These are phyloP conservation scores for Scaeva pyrastri DNA, from an alignment of 2,888 invertebrate genomes.

Conservation along the genomic window DNA sequence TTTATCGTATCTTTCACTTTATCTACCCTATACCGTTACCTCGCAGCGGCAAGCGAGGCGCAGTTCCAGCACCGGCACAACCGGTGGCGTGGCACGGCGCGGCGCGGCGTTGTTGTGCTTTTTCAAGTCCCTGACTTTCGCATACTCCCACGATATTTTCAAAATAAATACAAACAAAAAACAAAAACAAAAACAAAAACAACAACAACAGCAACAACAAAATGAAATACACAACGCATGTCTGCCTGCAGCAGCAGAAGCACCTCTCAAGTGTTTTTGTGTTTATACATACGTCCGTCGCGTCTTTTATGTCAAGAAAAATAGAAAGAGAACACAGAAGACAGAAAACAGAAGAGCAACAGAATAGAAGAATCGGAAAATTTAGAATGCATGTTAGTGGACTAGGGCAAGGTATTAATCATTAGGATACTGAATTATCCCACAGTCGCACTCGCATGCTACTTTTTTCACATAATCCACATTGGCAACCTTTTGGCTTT, in stretches of 20 bases:
- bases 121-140: background rate
- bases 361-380: background rate
- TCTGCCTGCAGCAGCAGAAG: conserved; percentile 19
- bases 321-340: conserved; percentile 43
- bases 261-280: conserved; percentile 10
- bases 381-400: conserved; percentile 59
- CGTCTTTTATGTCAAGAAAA: conserved; percentile 19
- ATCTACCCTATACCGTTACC: background rate
- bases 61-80: background rate
- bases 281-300: background rate
- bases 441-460: conserved; percentile 15
- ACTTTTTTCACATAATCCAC: conserved; percentile 4
- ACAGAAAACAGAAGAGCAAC: background rate
- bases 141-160: conserved; percentile 10
- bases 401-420: conserved; percentile 65
- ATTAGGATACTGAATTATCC: conserved; percentile 36
- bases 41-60: too few species aligned
- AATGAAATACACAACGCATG: conserved; percentile 58
- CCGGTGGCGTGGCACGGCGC: background rate
- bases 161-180: conserved; percentile 6
- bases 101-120: too few species aligned
- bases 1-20: background rate
- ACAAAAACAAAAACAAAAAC: too few species aligned
- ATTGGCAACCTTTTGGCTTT: conserved; percentile 49
- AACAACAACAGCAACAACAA: background rate